A percentile compares a stretch with the other conserved stretches of the same genome.
Conservation (phyloP, 2,797 vertebrate species). For the Anolis apletophallus region DNA sequence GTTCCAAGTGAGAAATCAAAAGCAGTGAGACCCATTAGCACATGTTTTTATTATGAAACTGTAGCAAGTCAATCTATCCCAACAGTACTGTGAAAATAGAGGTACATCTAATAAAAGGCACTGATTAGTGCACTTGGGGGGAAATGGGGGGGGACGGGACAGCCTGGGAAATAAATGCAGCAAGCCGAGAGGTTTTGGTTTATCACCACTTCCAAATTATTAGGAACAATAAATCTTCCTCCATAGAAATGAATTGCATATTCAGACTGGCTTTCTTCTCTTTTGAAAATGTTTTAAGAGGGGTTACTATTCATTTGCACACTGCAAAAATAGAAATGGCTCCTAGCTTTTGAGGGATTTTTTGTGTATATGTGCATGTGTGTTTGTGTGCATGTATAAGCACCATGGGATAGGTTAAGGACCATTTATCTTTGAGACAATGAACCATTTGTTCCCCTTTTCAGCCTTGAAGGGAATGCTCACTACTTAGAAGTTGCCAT, state of each 20-base stretch:
- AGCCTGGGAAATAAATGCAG: slow-evolving; percentile 59
- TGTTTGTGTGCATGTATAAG: not conserved
- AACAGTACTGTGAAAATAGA: slow-evolving; percentile 66
- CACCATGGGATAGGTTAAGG: not conserved
- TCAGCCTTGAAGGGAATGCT: not conserved
- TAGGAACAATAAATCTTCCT: slow-evolving; percentile 57
- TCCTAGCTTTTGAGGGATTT: not conserved
- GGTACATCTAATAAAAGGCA: slow-evolving; percentile 53
- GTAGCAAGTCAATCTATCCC: slow-evolving; percentile 66
- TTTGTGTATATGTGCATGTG: not conserved
- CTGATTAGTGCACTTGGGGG: slow-evolving; percentile 57
- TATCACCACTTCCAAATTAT: slow-evolving; percentile 56
- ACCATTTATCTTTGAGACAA: not conserved
- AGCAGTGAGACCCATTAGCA: slow-evolving; percentile 61
- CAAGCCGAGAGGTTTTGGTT: slow-evolving; percentile 44
- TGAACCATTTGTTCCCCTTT: not conserved
- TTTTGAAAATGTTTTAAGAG: slow-evolving; percentile 47
- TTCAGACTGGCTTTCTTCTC: slow-evolving; percentile 39
- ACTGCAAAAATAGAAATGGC: slow-evolving; percentile 18
- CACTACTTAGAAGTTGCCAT: not conserved
- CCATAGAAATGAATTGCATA: slow-evolving; percentile 44
- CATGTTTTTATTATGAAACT: slow-evolving; percentile 69
- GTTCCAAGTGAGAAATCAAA: slow-evolving; percentile 64
- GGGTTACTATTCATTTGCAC: slow-evolving; percentile 48
- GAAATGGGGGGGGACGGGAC: slow-evolving; percentile 34